Evolutionary conservation across 2,113 vertebrate species (phyloP), one percentile per base, ranked within the genome.

Genomic region (Chlorocebus sabaeus): DNA sequence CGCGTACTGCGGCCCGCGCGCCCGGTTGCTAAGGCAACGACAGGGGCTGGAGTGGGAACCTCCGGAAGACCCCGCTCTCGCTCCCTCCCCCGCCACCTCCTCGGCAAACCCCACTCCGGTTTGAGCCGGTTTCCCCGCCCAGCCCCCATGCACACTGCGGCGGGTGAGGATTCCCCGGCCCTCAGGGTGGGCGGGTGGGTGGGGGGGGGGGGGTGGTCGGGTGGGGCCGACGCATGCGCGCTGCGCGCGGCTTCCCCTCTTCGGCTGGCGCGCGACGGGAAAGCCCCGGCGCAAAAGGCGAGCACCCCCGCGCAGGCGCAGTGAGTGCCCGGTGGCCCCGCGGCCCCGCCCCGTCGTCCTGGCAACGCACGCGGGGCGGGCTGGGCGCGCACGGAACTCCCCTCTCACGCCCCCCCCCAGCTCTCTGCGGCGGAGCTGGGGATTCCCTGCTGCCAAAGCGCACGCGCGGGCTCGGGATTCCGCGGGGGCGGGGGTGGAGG

Each of bases 121-220:
- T 97, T 73, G 17, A 98, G 57, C 98, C 90, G 95, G 97, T 96
- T 97, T 50, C 85, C 96, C 94, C 45, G 61, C 89, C 82, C 97
- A 25, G 30, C 96, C 95, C 93, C 64, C 76, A 38, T 57, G 91
- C 93, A 88, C 95, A 86, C 73, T 76, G 96, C 91, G 89, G 94
- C 73, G 75, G 8, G 64, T 16, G 85, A 96, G 98, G 98, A 98
- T 96, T 98, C 98, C 98, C 98, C 8, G 50, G 76, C 91, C 76
- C 81, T 55, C 73, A 5, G 93, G 40, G 27, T 0, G 0, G 2
- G 20, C 2, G 48, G 11, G 80, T 30, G 32, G 43, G 25, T 22
- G 12, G 8, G 27, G 22, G 18, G 14, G 55, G 6, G 73, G n/a
- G 35, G 35, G 14, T 16, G 12, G 8, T 35, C 9, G 81, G 48